Conservation (phyloP, 37 sponge, comb jelly and placozoan species). For the Beroe ovata region DNA sequence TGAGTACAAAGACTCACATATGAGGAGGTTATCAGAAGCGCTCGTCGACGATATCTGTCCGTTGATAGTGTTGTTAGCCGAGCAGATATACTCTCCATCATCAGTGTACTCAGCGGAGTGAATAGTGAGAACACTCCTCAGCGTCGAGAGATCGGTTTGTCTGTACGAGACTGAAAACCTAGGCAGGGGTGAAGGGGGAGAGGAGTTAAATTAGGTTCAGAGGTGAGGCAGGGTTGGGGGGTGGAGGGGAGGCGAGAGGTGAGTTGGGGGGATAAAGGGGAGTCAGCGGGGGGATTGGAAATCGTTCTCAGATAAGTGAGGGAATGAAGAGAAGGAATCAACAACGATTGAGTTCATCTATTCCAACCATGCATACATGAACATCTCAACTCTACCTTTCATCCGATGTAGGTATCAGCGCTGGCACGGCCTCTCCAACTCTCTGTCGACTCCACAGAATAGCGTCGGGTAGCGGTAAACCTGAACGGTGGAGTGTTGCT, state of each 20-base stretch:
- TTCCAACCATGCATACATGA: no score
- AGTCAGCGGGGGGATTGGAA: no score
- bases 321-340: no score
- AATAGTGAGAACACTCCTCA: not conserved
- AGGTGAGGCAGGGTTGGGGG: not conserved
- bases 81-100: conserved; percentile 39
- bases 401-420: not conserved
- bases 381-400: not conserved
- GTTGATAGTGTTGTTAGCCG: conserved; percentile 22
- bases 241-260: no score
- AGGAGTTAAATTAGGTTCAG: not conserved
- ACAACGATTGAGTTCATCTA: no score
- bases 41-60: not conserved
- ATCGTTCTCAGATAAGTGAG: no score
- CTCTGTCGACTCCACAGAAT: conserved; percentile 42
- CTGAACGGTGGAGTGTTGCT: no score
- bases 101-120: not conserved
- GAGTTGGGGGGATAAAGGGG: no score
- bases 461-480: not conserved
- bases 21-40: conserved; percentile 40
- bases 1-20: no score
- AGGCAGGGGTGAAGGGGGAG: not conserved
- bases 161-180: not conserved
- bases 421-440: not conserved
- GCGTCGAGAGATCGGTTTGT: not conserved